Percentiles rank a stretch among this genome's conserved stretches.
These are phyloP conservation scores for Scolopax rusticola DNA, from an alignment of 2,797 vertebrate species.

Conservation along the genomic window DNA sequence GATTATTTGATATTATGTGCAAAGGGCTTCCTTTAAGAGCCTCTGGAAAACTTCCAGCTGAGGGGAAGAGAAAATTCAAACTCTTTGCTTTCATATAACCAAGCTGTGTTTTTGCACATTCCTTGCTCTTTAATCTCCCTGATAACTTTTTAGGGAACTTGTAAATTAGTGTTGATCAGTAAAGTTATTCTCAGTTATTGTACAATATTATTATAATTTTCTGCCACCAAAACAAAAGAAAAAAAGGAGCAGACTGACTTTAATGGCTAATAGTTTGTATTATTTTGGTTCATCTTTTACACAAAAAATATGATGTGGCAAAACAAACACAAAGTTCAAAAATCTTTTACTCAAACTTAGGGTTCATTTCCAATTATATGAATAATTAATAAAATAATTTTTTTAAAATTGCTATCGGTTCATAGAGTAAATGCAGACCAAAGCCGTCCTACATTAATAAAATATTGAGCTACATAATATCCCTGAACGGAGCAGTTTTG, in stretches of 20 bases:
- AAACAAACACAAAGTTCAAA: background rate
- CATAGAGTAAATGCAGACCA: constrained; percentile 8
- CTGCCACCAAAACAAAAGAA: background rate
- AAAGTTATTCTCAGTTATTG: background rate
- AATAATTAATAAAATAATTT: constrained; percentile 1
- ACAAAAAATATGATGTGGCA: background rate
- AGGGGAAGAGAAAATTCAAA: background rate
- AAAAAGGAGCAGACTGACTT: background rate
- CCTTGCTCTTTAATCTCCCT: background rate
- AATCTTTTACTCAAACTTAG: background rate
- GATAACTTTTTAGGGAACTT: background rate
- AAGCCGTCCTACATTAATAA: constrained; percentile 5
- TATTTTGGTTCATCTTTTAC: background rate
- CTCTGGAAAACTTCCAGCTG: background rate
- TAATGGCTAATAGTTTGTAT: background rate
- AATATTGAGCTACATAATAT: constrained; percentile 16
- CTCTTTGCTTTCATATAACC: background rate
- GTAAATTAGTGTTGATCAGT: background rate
- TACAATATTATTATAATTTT: background rate
- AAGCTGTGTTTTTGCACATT: background rate
- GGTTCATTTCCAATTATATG: background rate
- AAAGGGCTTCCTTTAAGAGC: background rate
- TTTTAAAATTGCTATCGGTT: background rate
- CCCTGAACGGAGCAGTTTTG: background rate
- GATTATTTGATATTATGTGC: background rate